These are phyloP conservation scores for Theristicus caerulescens DNA, from an alignment of 2,113 vertebrate genomes.

Conservation along the genomic window DNA sequence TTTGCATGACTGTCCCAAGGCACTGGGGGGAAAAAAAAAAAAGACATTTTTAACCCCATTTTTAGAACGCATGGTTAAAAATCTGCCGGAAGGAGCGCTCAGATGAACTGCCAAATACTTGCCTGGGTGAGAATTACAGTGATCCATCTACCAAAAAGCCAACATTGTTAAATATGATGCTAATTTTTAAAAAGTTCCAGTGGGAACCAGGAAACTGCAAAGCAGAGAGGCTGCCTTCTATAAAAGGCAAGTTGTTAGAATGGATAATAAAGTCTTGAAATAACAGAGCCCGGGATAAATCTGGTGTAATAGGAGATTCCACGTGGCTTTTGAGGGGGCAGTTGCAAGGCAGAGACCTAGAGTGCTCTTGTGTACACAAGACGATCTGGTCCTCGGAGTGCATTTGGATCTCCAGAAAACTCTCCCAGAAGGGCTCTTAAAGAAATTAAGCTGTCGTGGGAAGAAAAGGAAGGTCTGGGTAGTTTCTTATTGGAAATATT, in stretches of 20 bases:
- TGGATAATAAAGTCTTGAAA: constrained; percentile 30
- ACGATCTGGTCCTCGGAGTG: background rate
- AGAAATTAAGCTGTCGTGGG: constrained; percentile 49
- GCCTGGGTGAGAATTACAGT: background rate
- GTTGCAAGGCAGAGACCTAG: background rate
- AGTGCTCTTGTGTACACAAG: background rate
- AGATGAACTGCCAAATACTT: background rate
- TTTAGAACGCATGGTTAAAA: background rate
- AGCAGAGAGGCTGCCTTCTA: background rate
- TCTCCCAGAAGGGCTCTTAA: constrained; percentile 49
- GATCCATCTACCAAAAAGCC: background rate
- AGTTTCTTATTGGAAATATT: constrained; percentile 21
- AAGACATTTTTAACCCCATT: background rate
- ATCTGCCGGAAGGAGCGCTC: background rate
- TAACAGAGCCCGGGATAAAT: constrained; percentile 6
- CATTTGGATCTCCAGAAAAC: background rate
- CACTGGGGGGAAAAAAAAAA: background rate
- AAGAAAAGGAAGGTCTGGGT: constrained; percentile 39
- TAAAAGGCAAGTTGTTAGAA: constrained; percentile 49
- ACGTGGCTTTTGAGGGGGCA: background rate
- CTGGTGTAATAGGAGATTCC: background rate
- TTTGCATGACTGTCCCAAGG: background rate
- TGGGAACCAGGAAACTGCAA: constrained; percentile 52
- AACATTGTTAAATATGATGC: background rate
- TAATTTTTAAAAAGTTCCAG: constrained; percentile 30